phyloP scores from a whole-genome alignment of 1,140 invertebrate species.

The Leguminivora glycinivorella region DNA sequence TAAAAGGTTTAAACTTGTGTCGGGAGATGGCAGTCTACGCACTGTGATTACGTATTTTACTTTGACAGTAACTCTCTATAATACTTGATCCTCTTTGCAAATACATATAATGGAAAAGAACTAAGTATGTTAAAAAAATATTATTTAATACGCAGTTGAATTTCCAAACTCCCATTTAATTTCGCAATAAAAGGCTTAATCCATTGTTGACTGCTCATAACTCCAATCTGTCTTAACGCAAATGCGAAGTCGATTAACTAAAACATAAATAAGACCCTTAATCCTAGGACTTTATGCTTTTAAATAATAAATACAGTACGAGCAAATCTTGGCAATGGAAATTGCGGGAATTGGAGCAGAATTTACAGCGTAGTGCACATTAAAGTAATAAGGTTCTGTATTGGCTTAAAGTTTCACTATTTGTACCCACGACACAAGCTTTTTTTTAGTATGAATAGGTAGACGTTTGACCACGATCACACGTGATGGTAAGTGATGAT shows the following conservation, averaged over 20 bases:
- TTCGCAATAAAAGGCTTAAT: neutral
- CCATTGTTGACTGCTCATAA: neutral
- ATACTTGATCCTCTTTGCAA: no score
- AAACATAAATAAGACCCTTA: slow-evolving; percentile 4
- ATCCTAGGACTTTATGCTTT: neutral
- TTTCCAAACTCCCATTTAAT: neutral
- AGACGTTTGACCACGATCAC: no score
- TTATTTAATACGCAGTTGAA: no score
- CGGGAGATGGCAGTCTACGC: no score
- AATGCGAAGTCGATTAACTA: neutral
- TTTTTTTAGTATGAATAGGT: no score
- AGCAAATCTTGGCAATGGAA: neutral
- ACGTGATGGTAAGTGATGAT: no score
- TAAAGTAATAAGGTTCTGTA: neutral
- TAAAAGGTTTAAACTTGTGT: no score
- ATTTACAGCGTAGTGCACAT: neutral
- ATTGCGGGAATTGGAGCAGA: neutral
- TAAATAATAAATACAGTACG: neutral
- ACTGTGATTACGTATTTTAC: no score
- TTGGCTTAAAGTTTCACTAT: no score
- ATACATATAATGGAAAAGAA: no score
- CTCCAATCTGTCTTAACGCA: neutral
- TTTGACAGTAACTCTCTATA: no score
- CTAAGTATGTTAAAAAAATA: neutral
- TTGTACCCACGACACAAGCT: no score